Conservation (phyloP, 2,888 invertebrate genomes). For the Gymnosoma rotundatum region DNA sequence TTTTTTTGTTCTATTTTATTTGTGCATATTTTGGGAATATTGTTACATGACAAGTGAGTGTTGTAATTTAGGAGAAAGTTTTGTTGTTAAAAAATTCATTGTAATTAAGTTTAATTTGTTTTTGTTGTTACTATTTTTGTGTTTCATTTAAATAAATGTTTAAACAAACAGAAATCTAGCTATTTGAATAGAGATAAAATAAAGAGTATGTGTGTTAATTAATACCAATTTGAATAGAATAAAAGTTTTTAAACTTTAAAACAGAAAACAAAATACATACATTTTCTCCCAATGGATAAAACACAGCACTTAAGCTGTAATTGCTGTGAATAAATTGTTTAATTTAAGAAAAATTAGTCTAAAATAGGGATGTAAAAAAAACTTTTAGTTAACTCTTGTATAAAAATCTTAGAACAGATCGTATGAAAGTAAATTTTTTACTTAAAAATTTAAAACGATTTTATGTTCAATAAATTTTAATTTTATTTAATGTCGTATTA, state of each 20-base stretch:
- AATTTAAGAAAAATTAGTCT: neutral
- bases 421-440: too few relatives aligned
- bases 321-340: neutral
- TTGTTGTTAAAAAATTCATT: constrained; percentile 56
- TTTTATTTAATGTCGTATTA: too few relatives aligned
- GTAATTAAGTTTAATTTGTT: constrained; percentile 48
- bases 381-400: too few relatives aligned
- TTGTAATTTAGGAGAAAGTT: constrained; percentile 61
- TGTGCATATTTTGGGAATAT: neutral
- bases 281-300: constrained; percentile 10
- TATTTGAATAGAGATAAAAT: neutral
- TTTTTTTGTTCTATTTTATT: neutral
- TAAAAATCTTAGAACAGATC: too few relatives aligned
- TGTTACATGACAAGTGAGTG: constrained; percentile 54
- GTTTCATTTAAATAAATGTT: constrained; percentile 22
- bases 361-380: neutral
- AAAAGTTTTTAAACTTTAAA: constrained; percentile 23
- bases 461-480: too few relatives aligned
- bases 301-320: neutral
- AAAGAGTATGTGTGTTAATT: constrained; percentile 19
- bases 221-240: constrained; percentile 38
- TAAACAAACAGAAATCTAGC: constrained; percentile 6
- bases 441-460: too few relatives aligned
- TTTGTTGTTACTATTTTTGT: constrained; percentile 1
- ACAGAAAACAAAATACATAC: neutral